A percentile compares a stretch with the other conserved stretches of the same genome.
These are phyloP conservation scores for Heliconius eleuchia DNA, from an alignment of 1,140 invertebrate species.

Conservation along the genomic window DNA sequence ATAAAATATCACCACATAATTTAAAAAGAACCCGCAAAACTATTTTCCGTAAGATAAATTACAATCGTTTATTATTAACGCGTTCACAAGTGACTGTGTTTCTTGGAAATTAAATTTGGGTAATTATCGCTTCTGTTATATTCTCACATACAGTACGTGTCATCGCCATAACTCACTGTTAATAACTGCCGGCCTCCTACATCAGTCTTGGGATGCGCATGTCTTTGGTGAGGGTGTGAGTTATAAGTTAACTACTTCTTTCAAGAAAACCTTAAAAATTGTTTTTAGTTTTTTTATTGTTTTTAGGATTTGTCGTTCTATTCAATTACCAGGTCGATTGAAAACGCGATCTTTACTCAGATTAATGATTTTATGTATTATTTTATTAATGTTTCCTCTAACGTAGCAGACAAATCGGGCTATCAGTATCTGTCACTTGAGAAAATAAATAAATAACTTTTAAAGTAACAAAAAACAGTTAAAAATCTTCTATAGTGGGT, in stretches of 20 bases:
- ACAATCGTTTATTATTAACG: conserved; percentile 11
- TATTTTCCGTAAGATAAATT: background rate
- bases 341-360: no score
- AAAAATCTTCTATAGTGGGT: no score
- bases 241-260: background rate
- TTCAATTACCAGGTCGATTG: no score
- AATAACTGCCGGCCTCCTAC: conserved; percentile 57
- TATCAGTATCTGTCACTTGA: no score
- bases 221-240: background rate
- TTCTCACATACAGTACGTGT: conserved; percentile 61
- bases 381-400: no score
- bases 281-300: no score
- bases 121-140: conserved; percentile 72
- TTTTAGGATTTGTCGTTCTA: no score
- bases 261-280: background rate
- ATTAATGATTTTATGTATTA: no score
- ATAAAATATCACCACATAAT: background rate
- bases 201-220: conserved; percentile 36
- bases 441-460: no score
- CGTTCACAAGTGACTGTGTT: conserved; percentile 38
- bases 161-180: conserved; percentile 71
- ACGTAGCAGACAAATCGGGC: no score
- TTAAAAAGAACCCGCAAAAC: background rate
- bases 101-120: conserved; percentile 72
- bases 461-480: no score